Base-by-base conservation (phyloP, 2,113 vertebrate species). In the Campylomormyrus tamandua region DNA sequence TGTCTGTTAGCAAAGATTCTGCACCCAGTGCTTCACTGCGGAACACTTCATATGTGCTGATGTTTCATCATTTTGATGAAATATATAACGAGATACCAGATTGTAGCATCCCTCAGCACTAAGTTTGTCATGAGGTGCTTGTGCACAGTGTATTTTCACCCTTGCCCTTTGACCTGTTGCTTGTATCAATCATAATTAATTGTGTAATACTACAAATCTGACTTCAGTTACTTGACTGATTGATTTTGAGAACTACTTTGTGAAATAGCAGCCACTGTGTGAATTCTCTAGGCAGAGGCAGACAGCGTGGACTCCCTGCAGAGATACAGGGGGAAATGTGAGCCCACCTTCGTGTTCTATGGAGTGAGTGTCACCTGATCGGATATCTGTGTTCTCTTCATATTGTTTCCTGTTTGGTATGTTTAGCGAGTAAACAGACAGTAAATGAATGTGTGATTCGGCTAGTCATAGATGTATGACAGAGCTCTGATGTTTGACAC, bases 311-410 rank as follows among this genome's bases (percentile, higher is more conserved):
- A 98, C 87, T 94, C 96, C 91, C 93, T 99, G 48, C 96, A 97
- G 92, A 95, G 94, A 89, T 97, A 98, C 93, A 95, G 96, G 91
- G 98, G 98, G 27, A 97, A 95, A 90, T 99, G 98, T 62, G 95
- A 98, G 93, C 98, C 98, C 2, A 96, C 97, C 70, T 99, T 99
- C 90, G 96, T 99, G 83, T 98, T 98, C 91, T 98, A 96, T 90
- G 95, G 95, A 89, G 98, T 99, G 91, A 97, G 98, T 96, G 21
- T 42, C 66, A 49, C 49, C 48, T 53, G 15, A 42, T 46, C 1
- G 21, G 3, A 48, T 48, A 84, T 42, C 31, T 80, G 74, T 80
- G 31, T 39, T 80, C 66, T 74, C 66, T 39, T 19, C 3, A 35
- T 31, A 19, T 77, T 77, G 70, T 77, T 15, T 39, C 39, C 70